A percentile compares a stretch with the other conserved stretches of the same genome.
phyloP scores from a whole-genome alignment of 2,113 vertebrate species.

The Pantherophis guttatus region DNA sequence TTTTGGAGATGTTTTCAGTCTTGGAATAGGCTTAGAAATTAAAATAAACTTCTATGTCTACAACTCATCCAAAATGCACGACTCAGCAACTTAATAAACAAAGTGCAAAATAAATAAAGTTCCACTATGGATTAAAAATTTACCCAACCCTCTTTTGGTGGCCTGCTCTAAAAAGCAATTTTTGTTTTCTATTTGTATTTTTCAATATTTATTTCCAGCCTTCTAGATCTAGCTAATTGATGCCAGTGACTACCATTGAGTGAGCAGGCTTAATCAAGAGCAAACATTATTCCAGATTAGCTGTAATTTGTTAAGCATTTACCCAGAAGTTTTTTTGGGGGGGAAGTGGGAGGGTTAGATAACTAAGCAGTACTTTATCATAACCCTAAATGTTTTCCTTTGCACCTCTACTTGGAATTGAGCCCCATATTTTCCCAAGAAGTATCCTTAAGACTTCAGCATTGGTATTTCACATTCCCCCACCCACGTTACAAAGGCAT shows the following conservation, averaged over 20 bases:
- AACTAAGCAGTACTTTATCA: neutral
- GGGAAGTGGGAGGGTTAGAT: neutral
- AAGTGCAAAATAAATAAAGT: no score
- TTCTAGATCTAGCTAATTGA: neutral
- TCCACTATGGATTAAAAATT: no score
- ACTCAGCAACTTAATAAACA: no score
- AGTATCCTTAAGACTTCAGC: neutral
- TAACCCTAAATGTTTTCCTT: neutral
- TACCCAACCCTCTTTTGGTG: no score
- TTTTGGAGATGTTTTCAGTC: neutral
- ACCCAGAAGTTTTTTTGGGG: constrained; percentile 7
- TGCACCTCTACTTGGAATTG: neutral
- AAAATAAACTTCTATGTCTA: neutral
- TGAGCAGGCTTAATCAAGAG: neutral
- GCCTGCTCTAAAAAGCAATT: no score
- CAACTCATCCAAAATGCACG: no score
- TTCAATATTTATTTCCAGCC: no score
- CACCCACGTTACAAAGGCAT: neutral
- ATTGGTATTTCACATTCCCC: neutral
- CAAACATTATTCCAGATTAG: neutral
- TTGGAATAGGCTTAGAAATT: neutral
- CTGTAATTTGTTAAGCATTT: constrained; percentile 1
- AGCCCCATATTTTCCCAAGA: neutral
- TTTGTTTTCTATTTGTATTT: no score
- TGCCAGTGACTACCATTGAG: neutral